phyloP scores from a whole-genome alignment of 2,797 vertebrate genomes.

The Phrynocephalus forsythii region DNA sequence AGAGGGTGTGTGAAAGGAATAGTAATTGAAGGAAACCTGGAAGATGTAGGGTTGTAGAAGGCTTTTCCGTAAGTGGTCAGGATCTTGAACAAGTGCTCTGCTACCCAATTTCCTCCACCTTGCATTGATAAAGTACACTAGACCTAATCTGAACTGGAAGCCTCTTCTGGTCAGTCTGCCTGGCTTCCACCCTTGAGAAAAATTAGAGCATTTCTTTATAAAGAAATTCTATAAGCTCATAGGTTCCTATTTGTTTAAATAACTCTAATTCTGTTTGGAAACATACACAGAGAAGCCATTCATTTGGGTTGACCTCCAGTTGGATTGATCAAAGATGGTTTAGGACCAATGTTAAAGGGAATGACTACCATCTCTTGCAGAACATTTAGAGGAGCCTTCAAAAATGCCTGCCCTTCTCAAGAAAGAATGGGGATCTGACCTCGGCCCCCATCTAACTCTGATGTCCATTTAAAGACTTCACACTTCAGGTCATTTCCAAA shows the following conservation, averaged over 20 bases:
- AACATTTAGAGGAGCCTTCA: background rate
- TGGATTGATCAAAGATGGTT: background rate
- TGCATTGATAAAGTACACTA: background rate
- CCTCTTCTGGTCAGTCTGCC: background rate
- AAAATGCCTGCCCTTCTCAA: slow-evolving; percentile 9
- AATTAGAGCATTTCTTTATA: background rate
- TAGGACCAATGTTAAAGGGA: background rate
- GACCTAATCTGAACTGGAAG: background rate
- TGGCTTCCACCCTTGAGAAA: background rate
- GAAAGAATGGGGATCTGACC: background rate
- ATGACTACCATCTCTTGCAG: background rate
- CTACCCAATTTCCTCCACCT: background rate
- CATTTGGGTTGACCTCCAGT: background rate
- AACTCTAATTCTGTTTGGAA: background rate
- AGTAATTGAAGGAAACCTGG: background rate
- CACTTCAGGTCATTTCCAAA: slow-evolving; percentile 11
- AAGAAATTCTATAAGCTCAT: background rate
- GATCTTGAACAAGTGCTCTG: background rate
- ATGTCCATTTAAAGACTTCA: slow-evolving; percentile 13
- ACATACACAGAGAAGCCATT: background rate
- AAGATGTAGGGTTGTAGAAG: background rate
- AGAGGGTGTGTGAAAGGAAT: background rate
- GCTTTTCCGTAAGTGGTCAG: background rate
- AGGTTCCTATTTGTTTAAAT: background rate
- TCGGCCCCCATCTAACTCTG: background rate